Evolutionary conservation across 2,797 vertebrate genomes (phyloP).

Genomic region (Diceros bicornis): DNA sequence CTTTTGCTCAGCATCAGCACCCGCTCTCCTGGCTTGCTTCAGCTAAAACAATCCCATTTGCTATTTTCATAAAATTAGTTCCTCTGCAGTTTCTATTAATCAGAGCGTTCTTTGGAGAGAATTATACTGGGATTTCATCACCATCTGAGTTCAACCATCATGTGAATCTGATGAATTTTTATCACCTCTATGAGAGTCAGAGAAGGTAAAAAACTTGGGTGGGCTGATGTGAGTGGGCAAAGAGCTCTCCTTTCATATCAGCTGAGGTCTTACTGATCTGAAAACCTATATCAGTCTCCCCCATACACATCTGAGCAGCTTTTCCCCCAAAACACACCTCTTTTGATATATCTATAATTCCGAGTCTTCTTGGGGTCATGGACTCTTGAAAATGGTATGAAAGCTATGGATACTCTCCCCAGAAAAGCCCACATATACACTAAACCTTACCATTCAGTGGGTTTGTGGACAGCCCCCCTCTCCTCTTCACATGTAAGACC

Average conservation of each 20-base stretch:
- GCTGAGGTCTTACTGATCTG: not conserved
- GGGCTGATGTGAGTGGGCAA: not conserved
- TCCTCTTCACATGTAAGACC: not conserved
- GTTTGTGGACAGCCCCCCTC: not conserved
- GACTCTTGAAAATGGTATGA: not conserved
- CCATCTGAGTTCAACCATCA: slow-evolving; percentile 69
- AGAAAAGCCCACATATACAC: slow-evolving; percentile 11
- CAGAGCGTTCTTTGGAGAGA: slow-evolving; percentile 79
- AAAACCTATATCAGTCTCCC: not conserved
- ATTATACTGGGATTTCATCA: slow-evolving; percentile 80
- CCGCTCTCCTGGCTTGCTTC: slow-evolving; percentile 47
- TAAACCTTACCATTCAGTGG: not conserved
- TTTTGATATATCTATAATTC: not conserved
- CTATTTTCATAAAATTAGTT: slow-evolving; percentile 85
- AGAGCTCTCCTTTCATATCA: not conserved
- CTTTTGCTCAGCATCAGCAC: slow-evolving; percentile 60
- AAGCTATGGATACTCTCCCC: not conserved
- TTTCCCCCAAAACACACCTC: not conserved
- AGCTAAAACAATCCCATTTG: slow-evolving; percentile 80
- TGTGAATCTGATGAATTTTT: slow-evolving; percentile 82
- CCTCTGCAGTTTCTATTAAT: slow-evolving; percentile 84
- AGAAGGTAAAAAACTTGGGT: slow-evolving; percentile 53
- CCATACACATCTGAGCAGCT: not conserved
- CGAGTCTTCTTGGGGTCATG: not conserved
- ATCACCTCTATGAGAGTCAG: slow-evolving; percentile 53